Base-by-base conservation (phyloP, 2,888 invertebrate species). In the Scaptomyza reducta region DNA sequence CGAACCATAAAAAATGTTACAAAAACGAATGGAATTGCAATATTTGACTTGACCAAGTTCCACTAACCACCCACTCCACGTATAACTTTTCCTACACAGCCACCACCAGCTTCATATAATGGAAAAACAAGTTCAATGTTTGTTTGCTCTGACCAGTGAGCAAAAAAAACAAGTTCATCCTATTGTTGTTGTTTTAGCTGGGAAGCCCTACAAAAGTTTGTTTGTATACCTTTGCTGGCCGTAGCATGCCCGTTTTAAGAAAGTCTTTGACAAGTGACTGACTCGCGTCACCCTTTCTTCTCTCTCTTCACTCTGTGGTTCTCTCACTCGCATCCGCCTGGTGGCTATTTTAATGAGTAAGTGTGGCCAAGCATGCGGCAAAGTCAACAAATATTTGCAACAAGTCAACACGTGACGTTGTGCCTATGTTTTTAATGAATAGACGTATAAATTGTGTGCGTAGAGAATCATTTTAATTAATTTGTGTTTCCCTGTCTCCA, bases 91-190 rank as follows among this genome's bases (percentile, higher is more conserved):
- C 10, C 16, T 9, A 13, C 13, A 31, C 40, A 14, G 11, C 6
- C 47, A 9, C 29, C 44, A 13, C 18, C 45, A 18, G 14, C 29
- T 50, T 33, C 16, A 22, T 11, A 35, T 10, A 50, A 62, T 62
- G 69, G 67, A 70, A 81, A 84, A 83, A 83, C 87, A 87, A 87
- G 87, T 84, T 83, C 82, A 87, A 85, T 87, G 85, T 79, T 83
- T 83, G 87, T 79, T 85, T 85, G 65, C 77, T 64, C 44, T 70
- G 76, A 56, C 64, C 86, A 62, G 60, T 49, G 60, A 16, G 65
- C n/a, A n/a, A 64, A 60, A 77, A 77, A 81, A 81, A 80, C 82
- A 85, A 82, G 87, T 84, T 81, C 73, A 69, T 38, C 53, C 58
- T 29, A 11, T 27, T 79, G 49, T 35, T 57, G 47, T 57, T 62